phyloP scores from a whole-genome alignment of 2,888 invertebrate species.

The Drosophila mettleri region DNA sequence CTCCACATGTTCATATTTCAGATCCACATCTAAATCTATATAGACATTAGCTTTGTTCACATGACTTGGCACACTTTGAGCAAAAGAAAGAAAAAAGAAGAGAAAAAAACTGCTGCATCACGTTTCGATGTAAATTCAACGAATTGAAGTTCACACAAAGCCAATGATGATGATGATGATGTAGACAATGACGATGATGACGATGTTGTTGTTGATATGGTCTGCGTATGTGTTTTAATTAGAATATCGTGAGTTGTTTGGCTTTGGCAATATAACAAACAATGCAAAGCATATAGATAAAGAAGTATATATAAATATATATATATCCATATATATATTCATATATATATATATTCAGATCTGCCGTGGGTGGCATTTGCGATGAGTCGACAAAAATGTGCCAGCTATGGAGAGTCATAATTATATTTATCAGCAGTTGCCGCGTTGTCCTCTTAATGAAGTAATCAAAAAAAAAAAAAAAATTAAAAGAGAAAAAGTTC shows the following conservation, averaged over 20 bases:
- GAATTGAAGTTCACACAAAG: conserved; percentile 58
- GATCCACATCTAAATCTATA: conserved; percentile 58
- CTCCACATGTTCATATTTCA: conserved; percentile 4
- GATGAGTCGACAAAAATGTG: conserved; percentile 61
- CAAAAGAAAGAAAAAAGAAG: conserved; percentile 35
- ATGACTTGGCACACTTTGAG: conserved; percentile 60
- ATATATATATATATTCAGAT: conserved; percentile 23
- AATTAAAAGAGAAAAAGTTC: neutral
- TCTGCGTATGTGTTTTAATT: conserved; percentile 74
- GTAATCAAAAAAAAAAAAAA: conserved; percentile 56
- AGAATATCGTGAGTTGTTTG: conserved; percentile 79
- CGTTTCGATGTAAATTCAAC: conserved; percentile 73
- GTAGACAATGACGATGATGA: conserved; percentile 19
- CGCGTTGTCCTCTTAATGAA: conserved; percentile 75
- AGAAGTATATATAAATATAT: conserved; percentile 1
- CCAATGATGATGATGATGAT: conserved; percentile 28
- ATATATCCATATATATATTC: conserved; percentile 13
- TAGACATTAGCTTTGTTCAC: conserved; percentile 73
- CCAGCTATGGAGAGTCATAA: conserved; percentile 54
- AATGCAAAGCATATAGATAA: conserved; percentile 36
- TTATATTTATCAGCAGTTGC: conserved; percentile 67
- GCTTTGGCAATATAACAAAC: conserved; percentile 77
- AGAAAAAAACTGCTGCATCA: conserved; percentile 55
- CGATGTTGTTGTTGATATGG: conserved; percentile 32
- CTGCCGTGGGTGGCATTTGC: conserved; percentile 71